Percentiles rank a stretch among this genome's conserved stretches.
Conservation (phyloP, 2,888 invertebrate genomes). For the Lasioglossum figueresi region DNA sequence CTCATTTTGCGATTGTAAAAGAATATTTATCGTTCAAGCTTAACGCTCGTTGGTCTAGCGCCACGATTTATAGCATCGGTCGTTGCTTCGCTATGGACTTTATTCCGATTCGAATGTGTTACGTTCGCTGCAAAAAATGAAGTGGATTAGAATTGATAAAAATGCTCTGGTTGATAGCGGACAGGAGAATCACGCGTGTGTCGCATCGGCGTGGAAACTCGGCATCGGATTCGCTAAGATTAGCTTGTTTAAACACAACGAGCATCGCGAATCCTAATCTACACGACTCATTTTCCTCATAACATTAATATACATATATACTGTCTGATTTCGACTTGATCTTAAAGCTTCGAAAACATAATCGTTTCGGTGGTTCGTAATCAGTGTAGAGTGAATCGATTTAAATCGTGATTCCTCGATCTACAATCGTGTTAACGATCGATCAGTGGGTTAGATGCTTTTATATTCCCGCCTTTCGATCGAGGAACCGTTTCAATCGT, state of each 20-base stretch:
- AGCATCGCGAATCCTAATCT: constrained; percentile 44
- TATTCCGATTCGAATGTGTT: background rate
- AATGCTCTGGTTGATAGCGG: constrained; percentile 6
- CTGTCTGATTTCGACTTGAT: background rate
- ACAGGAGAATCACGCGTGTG: constrained; percentile 30
- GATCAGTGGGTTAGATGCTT: background rate
- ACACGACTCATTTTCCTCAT: constrained; percentile 15
- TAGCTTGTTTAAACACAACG: constrained; percentile 29
- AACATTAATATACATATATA: constrained; percentile 3
- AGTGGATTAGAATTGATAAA: background rate
- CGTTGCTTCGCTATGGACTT: too few species aligned
- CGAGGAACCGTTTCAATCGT: background rate
- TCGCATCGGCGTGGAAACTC: constrained; percentile 30
- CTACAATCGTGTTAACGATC: background rate
- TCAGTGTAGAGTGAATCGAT: background rate
- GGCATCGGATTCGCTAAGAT: constrained; percentile 28
- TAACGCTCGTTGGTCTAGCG: too few species aligned
- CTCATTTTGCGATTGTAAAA: background rate
- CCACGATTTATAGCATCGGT: too few species aligned
- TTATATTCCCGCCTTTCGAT: background rate
- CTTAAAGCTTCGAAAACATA: background rate
- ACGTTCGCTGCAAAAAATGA: background rate
- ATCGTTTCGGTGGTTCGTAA: background rate
- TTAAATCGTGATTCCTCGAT: background rate
- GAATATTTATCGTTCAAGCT: background rate